Evolutionary conservation across 2,888 invertebrate genomes (phyloP), one percentile per base, ranked within the genome.

Genomic region (Drosophila anceps): DNA sequence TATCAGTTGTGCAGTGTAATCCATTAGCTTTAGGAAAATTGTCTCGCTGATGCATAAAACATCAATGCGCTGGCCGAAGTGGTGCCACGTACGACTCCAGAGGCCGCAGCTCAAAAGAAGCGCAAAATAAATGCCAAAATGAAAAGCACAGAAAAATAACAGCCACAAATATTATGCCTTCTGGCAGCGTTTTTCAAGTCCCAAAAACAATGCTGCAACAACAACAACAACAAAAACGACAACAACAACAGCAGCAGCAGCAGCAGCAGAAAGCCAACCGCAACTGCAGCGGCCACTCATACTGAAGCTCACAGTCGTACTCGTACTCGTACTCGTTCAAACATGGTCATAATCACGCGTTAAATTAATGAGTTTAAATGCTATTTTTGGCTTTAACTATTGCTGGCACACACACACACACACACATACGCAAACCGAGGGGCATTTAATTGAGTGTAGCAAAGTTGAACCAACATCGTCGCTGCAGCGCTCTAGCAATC

Each of bases 311-410:
- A 27, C 10, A 48, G 51, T 50, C 35, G 27, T 24, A 63, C 41
- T 76, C 46, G 48, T 15, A 68, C 37, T 83, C 72, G 80, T 70
- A 84, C 67, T 80, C 83, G 81, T 84, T 81, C 88, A 88, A 87
- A 87, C 88, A 88, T 86, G 84, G 87, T 88, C 87, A 90, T 91
- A 91, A 91, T 91, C 91, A 91, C 91, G 91, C 90, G 91, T 88
- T 90, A 90, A 90, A 91, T 91, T 91, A 91, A 91, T 91, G 91
- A 91, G 91, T 90, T 91, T 91, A 90, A 91, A 90, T 90, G 90
- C 90, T 90, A 89, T 90, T 90, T 90, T 90, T 89, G 90, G 90
- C 90, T 88, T 89, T 90, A 88, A 89, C 89, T 87, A 88, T 90
- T 88, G 84, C 82, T 72, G 69, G 63, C 77, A 37, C 67, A 73